Conservation (phyloP, 2,113 vertebrate species). For the Campylorhamphus procurvoides region DNA sequence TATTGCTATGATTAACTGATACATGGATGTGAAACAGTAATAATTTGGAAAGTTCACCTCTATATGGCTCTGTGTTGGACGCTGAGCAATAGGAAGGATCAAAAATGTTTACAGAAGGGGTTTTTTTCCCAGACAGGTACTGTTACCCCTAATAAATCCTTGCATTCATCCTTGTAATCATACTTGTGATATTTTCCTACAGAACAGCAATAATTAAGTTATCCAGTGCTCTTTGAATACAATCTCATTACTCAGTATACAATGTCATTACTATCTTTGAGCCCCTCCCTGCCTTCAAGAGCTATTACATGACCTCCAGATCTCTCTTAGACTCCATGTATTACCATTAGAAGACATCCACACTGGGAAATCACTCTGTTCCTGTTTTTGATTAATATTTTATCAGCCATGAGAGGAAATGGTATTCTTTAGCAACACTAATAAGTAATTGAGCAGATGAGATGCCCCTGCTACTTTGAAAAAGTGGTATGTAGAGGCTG, state of each 20-base stretch:
- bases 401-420: slow-evolving; percentile 91
- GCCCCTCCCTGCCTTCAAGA: slow-evolving; percentile 78
- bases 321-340: slow-evolving; percentile 81
- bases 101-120: background rate
- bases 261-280: slow-evolving; percentile 74
- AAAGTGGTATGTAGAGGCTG: slow-evolving; percentile 39
- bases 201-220: background rate
- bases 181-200: background rate
- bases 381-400: slow-evolving; percentile 98
- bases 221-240: background rate
- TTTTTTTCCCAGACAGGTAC: background rate
- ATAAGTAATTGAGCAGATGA: slow-evolving; percentile 89
- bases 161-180: background rate
- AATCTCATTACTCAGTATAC: slow-evolving; percentile 66
- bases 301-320: slow-evolving; percentile 86
- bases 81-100: background rate
- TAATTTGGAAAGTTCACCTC: background rate
- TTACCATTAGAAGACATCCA: slow-evolving; percentile 90
- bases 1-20: background rate
- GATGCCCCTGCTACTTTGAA: slow-evolving; percentile 66
- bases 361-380: slow-evolving; percentile 87
- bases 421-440: slow-evolving; percentile 90
- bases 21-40: background rate
- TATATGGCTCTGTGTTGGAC: rapidly evolving
- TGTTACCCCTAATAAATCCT: background rate